Base-by-base conservation (phyloP, 2,888 invertebrate species). In the Graphium colonna region DNA sequence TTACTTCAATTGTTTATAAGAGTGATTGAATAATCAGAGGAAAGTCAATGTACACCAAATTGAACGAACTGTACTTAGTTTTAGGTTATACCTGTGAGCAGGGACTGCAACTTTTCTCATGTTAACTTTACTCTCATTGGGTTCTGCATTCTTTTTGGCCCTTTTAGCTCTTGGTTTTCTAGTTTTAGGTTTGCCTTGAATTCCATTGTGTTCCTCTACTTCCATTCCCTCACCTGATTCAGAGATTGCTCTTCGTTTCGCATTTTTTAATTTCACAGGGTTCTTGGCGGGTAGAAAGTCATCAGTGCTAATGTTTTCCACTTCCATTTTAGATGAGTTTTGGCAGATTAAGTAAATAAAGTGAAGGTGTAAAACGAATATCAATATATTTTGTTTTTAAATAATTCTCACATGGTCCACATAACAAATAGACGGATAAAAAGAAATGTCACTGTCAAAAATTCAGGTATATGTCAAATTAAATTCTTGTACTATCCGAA, bases 21-120 rank as follows among this genome's bases (percentile, higher is more conserved):
- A n/a, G n/a, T n/a, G n/a, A n/a, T n/a, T n/a, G n/a, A n/a, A n/a
- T n/a, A n/a, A n/a, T n/a, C n/a, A n/a, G n/a, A n/a, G n/a, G n/a
- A n/a, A n/a, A n/a, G n/a, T n/a, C n/a, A n/a, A n/a, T n/a, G n/a
- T n/a, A n/a, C n/a, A n/a, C n/a, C n/a, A n/a, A n/a, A n/a, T n/a
- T n/a, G n/a, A n/a, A n/a, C n/a, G n/a, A n/a, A n/a, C n/a, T n/a
- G n/a, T n/a, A n/a, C n/a, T n/a, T n/a, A n/a, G n/a, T 77, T 81
- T 65, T 60, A 75, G 69, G 65, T 68, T 68, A 64, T 79, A 92
- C 92, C 92, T 94, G 77, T 99, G 96, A 3, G 95, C 91, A 10
- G 99, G 99, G n/a, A 99, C 97, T 5, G 95, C 85, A 33, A 99
- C 88, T 89, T 94, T 95, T 60, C 95, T 89, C 75, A 93, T 89